Base-by-base conservation (phyloP, 2,888 invertebrate genomes). In the Drosophila macrospina region DNA sequence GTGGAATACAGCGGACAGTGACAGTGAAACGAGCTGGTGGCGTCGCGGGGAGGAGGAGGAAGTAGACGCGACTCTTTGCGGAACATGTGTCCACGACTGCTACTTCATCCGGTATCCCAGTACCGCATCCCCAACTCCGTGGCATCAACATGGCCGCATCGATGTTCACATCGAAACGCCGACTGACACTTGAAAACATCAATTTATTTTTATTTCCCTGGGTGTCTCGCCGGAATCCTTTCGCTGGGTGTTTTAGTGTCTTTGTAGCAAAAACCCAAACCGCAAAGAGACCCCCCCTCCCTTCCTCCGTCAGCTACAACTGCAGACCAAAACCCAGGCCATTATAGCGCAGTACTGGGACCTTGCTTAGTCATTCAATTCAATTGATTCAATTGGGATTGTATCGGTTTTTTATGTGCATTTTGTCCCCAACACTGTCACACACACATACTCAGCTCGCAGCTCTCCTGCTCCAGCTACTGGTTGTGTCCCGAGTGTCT, bases 341-440 rank as follows among this genome's bases (percentile, higher is more conserved):
- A 55, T 78, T 67, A 56, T 59, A 32, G 44, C 26, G 20, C 50
- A 42, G 68, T 30, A 42, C 45, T 32, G 57, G 74, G 67, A 45
- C 32, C 86, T 85, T 87, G 74, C 70, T 83, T 75, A 83, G 78
- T 80, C 88, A 88, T 84, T 84, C 89, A 72, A 85, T 85, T 85
- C 84, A 85, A 85, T 85, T 85, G 84, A 87, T 87, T 85, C 84
- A 85, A 85, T 85, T 85, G 89, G 87, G 82, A 86, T 83, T 83
- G 88, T 83, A 83, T 83, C 88, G 88, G 74, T 77, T 84, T 85
- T 86, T 81, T 80, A 86, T 80, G 86, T 86, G 81, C 80, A 81
- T 80, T 80, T 78, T 69, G 20, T 66, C 60, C 86, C 78, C 84
- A 63, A 74, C 85, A 78, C 57, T 74, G 75, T 79, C 75, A 68